phyloP scores from a whole-genome alignment of 1,140 invertebrate species.

The Micrasema longulum region DNA sequence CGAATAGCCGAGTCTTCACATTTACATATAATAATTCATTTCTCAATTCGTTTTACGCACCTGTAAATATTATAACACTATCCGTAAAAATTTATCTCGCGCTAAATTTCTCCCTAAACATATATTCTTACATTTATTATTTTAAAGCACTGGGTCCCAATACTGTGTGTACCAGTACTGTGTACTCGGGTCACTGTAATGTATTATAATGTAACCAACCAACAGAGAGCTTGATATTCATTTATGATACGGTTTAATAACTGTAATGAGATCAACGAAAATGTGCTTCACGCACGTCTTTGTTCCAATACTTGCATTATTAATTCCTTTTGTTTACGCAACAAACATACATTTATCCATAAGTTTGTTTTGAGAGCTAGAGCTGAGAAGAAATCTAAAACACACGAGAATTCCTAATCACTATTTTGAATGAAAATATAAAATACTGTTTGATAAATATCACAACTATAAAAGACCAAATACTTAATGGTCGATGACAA shows the following conservation, averaged over 20 bases:
- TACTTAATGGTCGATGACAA: no score
- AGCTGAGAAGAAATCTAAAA: background rate
- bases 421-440: background rate
- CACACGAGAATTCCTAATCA: background rate
- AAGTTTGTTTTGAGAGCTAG: background rate
- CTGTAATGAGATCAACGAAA: slow-evolving; percentile 19
- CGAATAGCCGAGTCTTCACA: slow-evolving; percentile 15
- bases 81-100: slow-evolving; percentile 40
- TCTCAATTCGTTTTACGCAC: slow-evolving; percentile 41
- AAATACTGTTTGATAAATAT: background rate
- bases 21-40: slow-evolving; percentile 15
- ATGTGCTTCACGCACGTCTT: background rate
- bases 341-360: background rate
- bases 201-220: no score
- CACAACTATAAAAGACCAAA: background rate
- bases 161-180: slow-evolving; percentile 24
- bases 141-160: slow-evolving; percentile 20
- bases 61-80: slow-evolving; percentile 32
- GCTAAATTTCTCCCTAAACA: slow-evolving; percentile 40
- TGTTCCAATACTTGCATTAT: slow-evolving; percentile 4
- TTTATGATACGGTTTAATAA: slow-evolving; percentile 2
- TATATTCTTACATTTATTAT: slow-evolving; percentile 10
- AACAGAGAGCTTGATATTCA: no score
- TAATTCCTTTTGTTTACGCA: background rate
- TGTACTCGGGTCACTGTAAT: no score